phyloP scores from a whole-genome alignment of 2,113 vertebrate species.

The Poicephalus meyeri region DNA sequence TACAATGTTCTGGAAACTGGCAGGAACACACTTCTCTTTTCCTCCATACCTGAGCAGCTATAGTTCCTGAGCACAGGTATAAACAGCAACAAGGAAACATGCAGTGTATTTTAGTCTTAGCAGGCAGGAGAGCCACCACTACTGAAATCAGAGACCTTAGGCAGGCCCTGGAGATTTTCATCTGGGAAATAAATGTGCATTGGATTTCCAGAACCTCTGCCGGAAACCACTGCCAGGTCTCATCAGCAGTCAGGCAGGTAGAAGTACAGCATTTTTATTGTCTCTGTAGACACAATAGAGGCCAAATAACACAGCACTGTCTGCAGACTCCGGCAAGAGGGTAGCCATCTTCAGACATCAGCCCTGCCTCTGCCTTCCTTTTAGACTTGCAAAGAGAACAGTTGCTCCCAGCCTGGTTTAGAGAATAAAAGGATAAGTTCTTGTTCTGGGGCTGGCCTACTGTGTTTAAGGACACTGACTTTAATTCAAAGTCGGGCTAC shows the following conservation, averaged over 20 bases:
- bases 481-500: neutral
- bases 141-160: neutral
- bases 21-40: neutral
- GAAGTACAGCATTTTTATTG: neutral
- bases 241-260: neutral
- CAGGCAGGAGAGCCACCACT: neutral
- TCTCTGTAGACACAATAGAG: neutral
- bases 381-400: neutral
- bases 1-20: neutral
- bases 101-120: neutral
- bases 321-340: neutral
- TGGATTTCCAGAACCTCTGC: neutral
- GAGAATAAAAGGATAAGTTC: neutral
- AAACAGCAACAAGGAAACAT: neutral
- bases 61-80: neutral
- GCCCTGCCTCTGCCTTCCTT: neutral
- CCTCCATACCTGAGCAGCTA: neutral
- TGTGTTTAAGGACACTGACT: neutral
- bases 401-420: neutral
- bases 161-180: neutral
- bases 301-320: neutral
- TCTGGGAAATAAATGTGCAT: neutral
- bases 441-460: neutral
- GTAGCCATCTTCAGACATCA: neutral
- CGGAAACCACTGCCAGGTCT: neutral